Base-by-base conservation (phyloP, 2,797 vertebrate genomes). In the Fistularia commersonii region DNA sequence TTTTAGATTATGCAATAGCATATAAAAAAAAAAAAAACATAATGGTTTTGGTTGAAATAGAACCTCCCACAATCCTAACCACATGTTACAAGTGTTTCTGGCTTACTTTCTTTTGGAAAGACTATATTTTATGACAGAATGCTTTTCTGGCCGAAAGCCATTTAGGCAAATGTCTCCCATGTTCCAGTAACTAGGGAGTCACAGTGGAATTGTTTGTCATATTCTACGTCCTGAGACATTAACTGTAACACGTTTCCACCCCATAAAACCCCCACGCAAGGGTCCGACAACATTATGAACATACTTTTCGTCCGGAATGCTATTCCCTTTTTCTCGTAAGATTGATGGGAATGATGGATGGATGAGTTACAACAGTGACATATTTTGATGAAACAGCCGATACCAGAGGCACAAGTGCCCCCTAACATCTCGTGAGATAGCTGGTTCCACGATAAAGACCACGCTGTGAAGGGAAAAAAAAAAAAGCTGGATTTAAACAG, bases 401-500 rank as follows among this genome's bases (percentile, higher is more conserved):
- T 23, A 66, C 41, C 36, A 31, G 40, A 57, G 50, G 62, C 48
- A 57, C 54, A 46, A 39, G 56, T 67, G 56, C 47, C 58, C 45
- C 54, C 64, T 53, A 66, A 69, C 58, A 41, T 55, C 57, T 66
- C 41, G 56, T 57, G 39, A 31, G 43, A 65, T 69, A 51, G 12
- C 52, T 11, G 48, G 53, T 23, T 23, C 23, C 23, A 23, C 23
- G 4, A 23, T 23, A 23, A 23, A 23, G 23, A 4, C 23, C n/a
- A 10, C 11, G 10, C 11, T 45, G 63, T 43, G 53, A 11, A 33
- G 46, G 56, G 49, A 45, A 55, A 79, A 79, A 40, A 62, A 58
- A 68, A 79, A 37, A 60, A 54, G 45, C 36, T 23, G 23, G 23
- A 23, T 23, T 23, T 23, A 23, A 23, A 23, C 23, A 23, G 23